Conservation (phyloP, 1,140 invertebrate genomes). For the Phortica variegata region DNA sequence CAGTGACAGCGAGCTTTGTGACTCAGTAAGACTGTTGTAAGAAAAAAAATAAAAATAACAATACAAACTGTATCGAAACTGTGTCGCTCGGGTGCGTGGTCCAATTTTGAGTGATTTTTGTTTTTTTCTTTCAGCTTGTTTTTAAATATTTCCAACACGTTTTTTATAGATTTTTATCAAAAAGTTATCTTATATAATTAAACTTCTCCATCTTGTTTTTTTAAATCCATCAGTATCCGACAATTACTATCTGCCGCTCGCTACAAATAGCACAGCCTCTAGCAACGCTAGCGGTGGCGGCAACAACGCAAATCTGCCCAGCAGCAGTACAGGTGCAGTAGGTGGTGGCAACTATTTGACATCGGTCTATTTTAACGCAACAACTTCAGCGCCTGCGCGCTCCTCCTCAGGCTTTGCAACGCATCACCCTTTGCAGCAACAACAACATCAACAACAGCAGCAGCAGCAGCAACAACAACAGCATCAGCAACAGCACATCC, state of each 20-base stretch:
- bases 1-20: no score
- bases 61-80: no score
- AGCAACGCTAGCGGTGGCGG: conserved; percentile 30
- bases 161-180: no score
- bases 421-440: conserved; percentile 50
- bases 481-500: not conserved
- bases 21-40: no score
- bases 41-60: no score
- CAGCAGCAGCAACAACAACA: conserved; percentile 10
- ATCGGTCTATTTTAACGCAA: conserved; percentile 51
- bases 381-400: conserved; percentile 43
- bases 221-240: conserved; percentile 38
- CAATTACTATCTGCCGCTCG: conserved; percentile 40
- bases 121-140: no score
- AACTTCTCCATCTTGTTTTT: not conserved
- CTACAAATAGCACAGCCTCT: conserved; percentile 1
- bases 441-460: no score
- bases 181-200: no score
- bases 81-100: no score
- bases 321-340: conserved; percentile 16
- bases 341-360: conserved; percentile 33
- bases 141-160: no score
- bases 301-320: conserved; percentile 26
- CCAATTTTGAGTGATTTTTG: no score
- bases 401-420: conserved; percentile 32